Conservation (phyloP, 2,888 invertebrate genomes). For the Lasioglossum vierecki region DNA sequence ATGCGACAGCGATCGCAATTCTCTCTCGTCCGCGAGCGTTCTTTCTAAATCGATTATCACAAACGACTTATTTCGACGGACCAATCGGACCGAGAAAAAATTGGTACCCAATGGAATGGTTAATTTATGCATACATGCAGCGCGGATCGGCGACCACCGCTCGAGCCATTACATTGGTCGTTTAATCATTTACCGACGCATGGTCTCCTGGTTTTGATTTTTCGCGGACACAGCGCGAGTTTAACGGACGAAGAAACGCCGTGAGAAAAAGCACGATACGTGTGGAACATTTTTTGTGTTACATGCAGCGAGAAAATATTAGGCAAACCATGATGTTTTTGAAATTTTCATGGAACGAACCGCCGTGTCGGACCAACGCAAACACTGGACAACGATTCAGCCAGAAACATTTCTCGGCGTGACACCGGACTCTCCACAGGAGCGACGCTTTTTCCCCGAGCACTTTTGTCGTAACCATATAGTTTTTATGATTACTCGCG, state of each 20-base stretch:
- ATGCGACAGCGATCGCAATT: constrained; percentile 22
- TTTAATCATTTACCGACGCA: constrained; percentile 30
- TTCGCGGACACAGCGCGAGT: neutral
- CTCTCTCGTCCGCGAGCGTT: too few relatives aligned
- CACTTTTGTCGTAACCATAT: neutral
- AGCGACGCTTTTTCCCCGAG: neutral
- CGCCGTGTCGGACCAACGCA: neutral
- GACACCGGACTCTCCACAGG: neutral
- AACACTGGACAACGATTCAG: neutral
- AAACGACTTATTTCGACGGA: constrained; percentile 40
- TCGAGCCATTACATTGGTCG: neutral
- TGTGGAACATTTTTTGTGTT: neutral
- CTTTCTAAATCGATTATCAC: too few relatives aligned
- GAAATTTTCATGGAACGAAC: constrained; percentile 11
- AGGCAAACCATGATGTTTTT: neutral
- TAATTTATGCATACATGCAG: constrained; percentile 28
- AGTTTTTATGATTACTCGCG: neutral
- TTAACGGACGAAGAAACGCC: neutral
- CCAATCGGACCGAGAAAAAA: constrained; percentile 30
- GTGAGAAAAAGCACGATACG: neutral
- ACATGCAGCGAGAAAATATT: constrained; percentile 16
- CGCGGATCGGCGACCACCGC: constrained; percentile 17
- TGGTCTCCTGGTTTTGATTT: constrained; percentile 11
- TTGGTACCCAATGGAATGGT: constrained; percentile 30
- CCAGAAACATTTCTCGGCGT: neutral